Base-by-base conservation (phyloP, 1,140 invertebrate genomes). In the Aphidius ervi region DNA sequence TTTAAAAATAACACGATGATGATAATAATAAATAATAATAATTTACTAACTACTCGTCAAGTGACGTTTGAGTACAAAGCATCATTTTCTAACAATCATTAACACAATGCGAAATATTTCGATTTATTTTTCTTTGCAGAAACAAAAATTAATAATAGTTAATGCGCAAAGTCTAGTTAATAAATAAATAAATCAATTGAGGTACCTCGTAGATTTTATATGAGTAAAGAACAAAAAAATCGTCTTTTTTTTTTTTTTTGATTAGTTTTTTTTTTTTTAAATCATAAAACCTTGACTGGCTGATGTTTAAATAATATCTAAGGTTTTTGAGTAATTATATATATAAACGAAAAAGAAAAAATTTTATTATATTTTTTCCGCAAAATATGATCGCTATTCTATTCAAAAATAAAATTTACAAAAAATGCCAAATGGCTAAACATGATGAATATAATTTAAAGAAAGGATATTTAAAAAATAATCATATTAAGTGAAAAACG, bases 41-140 rank as follows among this genome's bases (percentile, higher is more conserved):
- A 68, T 62, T 67, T 65, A 73, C 69, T 74, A 72, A 76, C 67
- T 66, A 70, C 58, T 70, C 73, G 71, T 69, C 68, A 53, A 39
- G 65, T 66, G 67, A 74, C 70, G 71, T 67, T 66, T 70, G 68
- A 77, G 74, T 77, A 77, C 76, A 77, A 78, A 76, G 68, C 66
- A 75, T 72, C 70, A 70, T 70, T 70, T 63, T 62, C 71, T 71
- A 72, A 74, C 67, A 70, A 69, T 67, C 64, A 63, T 63, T 54
- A 56, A 31, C 37, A 59, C 6, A 7, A 45, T 39, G 52, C 49
- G 45, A 46, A 53, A n/a, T 39, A 52, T 60, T 58, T 59, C 7
- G 49, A n/a, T 57, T 54, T 42, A 42, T 42, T 54, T 54, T n/a
- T 16, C 2, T 1, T 16, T 43, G 52, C 39, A 9, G 9, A 3